phyloP scores from a whole-genome alignment of 2,888 invertebrate genomes.

The Physocephala rufipes region DNA sequence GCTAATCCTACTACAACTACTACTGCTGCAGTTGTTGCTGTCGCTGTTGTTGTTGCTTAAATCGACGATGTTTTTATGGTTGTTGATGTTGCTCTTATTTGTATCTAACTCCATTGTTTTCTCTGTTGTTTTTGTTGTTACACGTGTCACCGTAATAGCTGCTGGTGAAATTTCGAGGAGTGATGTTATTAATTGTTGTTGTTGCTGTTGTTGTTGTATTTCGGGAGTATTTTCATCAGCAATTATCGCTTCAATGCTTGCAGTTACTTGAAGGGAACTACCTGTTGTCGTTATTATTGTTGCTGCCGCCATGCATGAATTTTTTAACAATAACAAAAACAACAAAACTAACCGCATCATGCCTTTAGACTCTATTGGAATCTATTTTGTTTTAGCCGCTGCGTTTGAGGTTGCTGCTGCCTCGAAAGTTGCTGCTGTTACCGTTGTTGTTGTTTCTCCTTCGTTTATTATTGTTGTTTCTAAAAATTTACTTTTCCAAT shows the following conservation, averaged over 20 bases:
- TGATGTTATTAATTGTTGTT: background rate
- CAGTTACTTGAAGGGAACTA: background rate
- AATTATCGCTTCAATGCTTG: background rate
- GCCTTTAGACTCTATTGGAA: background rate
- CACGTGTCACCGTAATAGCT: slow-evolving; percentile 15
- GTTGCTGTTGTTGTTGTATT: background rate
- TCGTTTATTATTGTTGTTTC: background rate
- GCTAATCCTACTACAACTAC: background rate
- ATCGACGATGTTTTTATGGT: slow-evolving; percentile 15
- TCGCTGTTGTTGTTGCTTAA: slow-evolving; percentile 26
- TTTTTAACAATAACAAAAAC: slow-evolving; percentile 14
- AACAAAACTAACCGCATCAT: background rate
- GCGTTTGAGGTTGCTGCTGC: background rate
- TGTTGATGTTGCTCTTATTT: slow-evolving; percentile 32
- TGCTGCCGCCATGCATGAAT: background rate
- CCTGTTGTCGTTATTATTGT: background rate
- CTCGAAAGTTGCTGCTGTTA: background rate
- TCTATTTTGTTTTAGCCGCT: background rate
- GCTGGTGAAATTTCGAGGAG: slow-evolving; percentile 1
- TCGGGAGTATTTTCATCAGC: background rate
- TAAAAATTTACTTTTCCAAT: too few relatives aligned
- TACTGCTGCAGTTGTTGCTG: slow-evolving; percentile 19
- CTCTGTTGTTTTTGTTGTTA: slow-evolving; percentile 39
- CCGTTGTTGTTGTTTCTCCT: slow-evolving; percentile 2
- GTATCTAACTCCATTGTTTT: slow-evolving; percentile 16